Conservation (phyloP, 2,113 vertebrate species). For the Pseudorasbora parva region DNA sequence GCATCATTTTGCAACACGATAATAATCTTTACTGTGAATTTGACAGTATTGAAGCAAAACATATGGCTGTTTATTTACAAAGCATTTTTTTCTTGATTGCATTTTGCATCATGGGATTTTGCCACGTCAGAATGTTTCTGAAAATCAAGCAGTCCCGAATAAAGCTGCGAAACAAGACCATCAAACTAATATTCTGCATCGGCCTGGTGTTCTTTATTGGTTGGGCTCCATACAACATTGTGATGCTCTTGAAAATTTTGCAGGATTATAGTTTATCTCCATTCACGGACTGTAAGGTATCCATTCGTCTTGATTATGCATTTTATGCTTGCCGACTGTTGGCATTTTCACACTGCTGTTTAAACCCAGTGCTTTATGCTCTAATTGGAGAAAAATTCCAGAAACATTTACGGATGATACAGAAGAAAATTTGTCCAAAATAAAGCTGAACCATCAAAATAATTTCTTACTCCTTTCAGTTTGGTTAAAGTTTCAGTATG, state of each 20-base stretch:
- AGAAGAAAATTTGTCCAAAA: background rate
- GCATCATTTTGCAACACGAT: conserved; percentile 39
- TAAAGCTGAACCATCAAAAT: background rate
- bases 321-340: background rate
- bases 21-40: conserved; percentile 71
- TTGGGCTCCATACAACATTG: conserved; percentile 89
- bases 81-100: conserved; percentile 82
- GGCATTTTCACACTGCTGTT: conserved; percentile 2
- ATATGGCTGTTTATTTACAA: conserved; percentile 50
- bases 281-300: background rate
- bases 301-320: conserved; percentile 4
- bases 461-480: background rate
- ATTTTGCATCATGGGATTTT: conserved; percentile 79
- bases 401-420: background rate
- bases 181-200: conserved; percentile 84
- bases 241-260: background rate
- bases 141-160: conserved; percentile 76
- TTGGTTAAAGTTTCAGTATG: too few species aligned
- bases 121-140: conserved; percentile 80
- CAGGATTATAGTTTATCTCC: background rate
- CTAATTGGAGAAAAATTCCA: background rate
- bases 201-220: conserved; percentile 85
- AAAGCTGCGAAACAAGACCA: conserved; percentile 79
- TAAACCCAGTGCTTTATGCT: conserved; percentile 22
- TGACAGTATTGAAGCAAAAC: conserved; percentile 53